Conservation (phyloP, 2,888 invertebrate genomes). For the Mesochorus sp. region DNA sequence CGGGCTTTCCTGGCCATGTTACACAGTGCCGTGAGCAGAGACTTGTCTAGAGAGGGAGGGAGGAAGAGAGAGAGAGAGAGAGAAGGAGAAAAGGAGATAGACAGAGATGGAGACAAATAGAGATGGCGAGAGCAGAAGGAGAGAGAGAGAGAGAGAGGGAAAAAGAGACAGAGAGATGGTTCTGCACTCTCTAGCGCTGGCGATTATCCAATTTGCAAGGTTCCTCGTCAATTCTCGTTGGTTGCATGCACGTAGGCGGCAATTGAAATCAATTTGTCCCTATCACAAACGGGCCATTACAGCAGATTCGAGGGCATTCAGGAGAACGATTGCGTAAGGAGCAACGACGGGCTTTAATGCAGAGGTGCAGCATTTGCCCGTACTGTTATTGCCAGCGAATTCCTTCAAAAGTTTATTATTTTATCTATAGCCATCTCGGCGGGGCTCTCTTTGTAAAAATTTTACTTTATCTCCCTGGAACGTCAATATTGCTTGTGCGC, state of each 20-base stretch:
- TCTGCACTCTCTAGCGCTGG: slow-evolving; percentile 64
- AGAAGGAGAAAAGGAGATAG: slow-evolving; percentile 16
- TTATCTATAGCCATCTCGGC: slow-evolving; percentile 7
- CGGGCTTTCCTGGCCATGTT: slow-evolving; percentile 34
- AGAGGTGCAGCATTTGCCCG: slow-evolving; percentile 11
- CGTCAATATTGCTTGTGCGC: not conserved
- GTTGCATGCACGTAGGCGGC: slow-evolving; percentile 70
- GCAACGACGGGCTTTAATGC: slow-evolving; percentile 52
- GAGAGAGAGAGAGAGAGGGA: slow-evolving; percentile 5
- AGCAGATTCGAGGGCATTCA: slow-evolving; percentile 65
- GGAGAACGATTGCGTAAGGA: slow-evolving; percentile 56
- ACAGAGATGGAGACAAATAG: slow-evolving; percentile 1
- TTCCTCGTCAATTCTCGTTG: slow-evolving; percentile 76
- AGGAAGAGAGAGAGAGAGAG: slow-evolving; percentile 1
- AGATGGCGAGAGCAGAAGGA: not conserved
- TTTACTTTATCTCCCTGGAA: not conserved
- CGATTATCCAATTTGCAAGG: slow-evolving; percentile 78
- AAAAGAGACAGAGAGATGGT: slow-evolving; percentile 11
- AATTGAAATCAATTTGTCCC: slow-evolving; percentile 75
- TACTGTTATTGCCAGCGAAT: slow-evolving; percentile 33
- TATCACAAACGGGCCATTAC: slow-evolving; percentile 64
- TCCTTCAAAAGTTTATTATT: slow-evolving; percentile 50
- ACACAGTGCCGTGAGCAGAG: slow-evolving; percentile 38
- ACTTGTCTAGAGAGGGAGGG: not conserved
- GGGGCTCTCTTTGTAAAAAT: not conserved